Conservation (phyloP, 30 jellyfish, hydroid and myxozoan genomes). For the Aurelia sp. region DNA sequence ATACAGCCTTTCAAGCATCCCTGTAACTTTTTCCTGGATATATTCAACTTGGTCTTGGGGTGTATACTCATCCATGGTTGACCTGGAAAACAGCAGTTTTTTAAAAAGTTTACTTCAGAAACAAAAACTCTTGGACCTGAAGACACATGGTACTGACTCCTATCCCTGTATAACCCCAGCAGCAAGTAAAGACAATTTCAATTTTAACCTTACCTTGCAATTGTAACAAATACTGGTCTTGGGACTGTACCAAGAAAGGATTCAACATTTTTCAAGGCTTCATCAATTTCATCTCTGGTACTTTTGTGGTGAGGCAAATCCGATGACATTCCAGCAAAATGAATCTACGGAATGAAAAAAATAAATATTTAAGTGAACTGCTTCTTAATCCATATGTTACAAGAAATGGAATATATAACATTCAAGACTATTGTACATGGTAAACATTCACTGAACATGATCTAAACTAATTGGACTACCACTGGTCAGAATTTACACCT, state of each 20-base stretch:
- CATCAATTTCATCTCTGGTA: constrained; percentile 55
- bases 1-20: constrained; percentile 54
- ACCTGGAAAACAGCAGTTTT: constrained; percentile 37
- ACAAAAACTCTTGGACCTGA: too few species aligned
- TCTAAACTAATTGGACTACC: too few species aligned
- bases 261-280: constrained; percentile 23
- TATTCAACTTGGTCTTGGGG: constrained; percentile 90
- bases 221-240: constrained; percentile 74
- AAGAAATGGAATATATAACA: too few species aligned
- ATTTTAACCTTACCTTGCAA: constrained; percentile 72
- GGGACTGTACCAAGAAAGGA: constrained; percentile 41
- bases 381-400: too few species aligned
- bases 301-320: constrained; percentile 93
- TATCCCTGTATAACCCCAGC: too few species aligned
- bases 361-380: neutral
- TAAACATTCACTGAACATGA: too few species aligned
- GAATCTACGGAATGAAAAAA: constrained; percentile 49
- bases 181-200: too few species aligned
- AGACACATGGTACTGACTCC: too few species aligned
- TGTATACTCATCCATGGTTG: constrained; percentile 89
- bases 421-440: too few species aligned
- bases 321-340: constrained; percentile 87
- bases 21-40: constrained; percentile 69
- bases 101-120: neutral
- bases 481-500: too few species aligned